Conservation (phyloP, 2,113 vertebrate genomes). For the Corythornis vintsioides region DNA sequence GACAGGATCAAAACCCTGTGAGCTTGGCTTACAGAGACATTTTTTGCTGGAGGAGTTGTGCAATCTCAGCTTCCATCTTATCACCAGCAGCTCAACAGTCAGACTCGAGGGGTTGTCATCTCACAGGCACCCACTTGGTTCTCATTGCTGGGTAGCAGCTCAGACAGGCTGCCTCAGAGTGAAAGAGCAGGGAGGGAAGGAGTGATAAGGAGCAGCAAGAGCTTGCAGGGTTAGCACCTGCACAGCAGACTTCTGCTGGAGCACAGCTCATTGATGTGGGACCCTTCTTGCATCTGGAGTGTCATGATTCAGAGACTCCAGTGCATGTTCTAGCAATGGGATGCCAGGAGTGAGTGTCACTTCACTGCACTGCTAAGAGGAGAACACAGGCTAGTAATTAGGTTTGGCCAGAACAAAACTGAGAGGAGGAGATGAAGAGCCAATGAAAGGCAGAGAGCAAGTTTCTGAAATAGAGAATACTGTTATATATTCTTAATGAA, state of each 20-base stretch:
- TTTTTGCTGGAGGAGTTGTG: conserved; percentile 2
- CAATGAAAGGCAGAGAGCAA: neutral
- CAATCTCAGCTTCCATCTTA: conserved; percentile 56
- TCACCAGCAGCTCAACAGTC: conserved; percentile 26
- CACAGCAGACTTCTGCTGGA: conserved; percentile 4
- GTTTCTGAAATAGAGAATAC: neutral
- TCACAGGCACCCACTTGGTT: conserved; percentile 11
- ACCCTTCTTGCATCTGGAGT: conserved; percentile 32
- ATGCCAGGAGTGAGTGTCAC: conserved; percentile 32
- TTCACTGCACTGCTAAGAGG: neutral
- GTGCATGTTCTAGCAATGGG: conserved; percentile 1
- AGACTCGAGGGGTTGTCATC: conserved; percentile 34
- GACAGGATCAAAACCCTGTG: conserved; percentile 46
- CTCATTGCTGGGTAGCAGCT: neutral
- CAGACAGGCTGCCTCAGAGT: conserved; percentile 15
- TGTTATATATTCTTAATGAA: neutral
- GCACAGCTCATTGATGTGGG: conserved; percentile 55
- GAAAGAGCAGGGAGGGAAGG: conserved; percentile 4
- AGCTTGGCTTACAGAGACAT: conserved; percentile 3
- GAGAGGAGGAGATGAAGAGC: neutral
- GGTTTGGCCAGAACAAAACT: neutral
- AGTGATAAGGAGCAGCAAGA: conserved; percentile 39
- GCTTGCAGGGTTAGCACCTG: conserved; percentile 41
- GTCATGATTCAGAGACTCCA: conserved; percentile 27
- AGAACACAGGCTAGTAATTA: neutral